Evolutionary conservation across 2,797 vertebrate species (phyloP), one percentile per base, ranked within the genome.

Genomic region (Esox masquinongy): DNA sequence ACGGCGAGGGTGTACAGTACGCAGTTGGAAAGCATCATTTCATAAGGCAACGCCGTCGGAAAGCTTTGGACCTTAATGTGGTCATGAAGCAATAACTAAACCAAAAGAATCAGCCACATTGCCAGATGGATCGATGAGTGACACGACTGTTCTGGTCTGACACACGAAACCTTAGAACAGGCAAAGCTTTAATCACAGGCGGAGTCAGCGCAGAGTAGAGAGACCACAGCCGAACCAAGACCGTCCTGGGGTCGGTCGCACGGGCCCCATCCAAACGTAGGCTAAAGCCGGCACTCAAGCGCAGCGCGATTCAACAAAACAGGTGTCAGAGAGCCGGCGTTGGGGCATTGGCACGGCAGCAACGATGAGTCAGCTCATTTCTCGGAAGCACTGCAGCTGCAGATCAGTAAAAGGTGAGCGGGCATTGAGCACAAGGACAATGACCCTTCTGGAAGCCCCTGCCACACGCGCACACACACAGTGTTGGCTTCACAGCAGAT

Each of bases 301-400:
- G 39, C 39, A 43, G 39, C 39, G 56, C 53, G 76, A 79, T 76
- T 74, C 77, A 84, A 50, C 24, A 70, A 87, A n/a, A 79, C 83
- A 85, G 19, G 70, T 79, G 76, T 76, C 79, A 76, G 74, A 50
- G 29, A 31, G 29, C 29, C 1, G 29, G 29, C 29, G 29, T 1
- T 31, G 29, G 70, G 19, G 70, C 16, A 24, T 56, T 22, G 53
- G n/a, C 53, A 56, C 77, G 79, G 71, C 80, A 47, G 69, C 51
- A 71, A 74, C 73, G 26, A 73, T 84, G 84, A 87, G 71, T 90
- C 88, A 87, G 89, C 87, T 86, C 34, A 72, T 84, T 85, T 74
- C 81, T 78, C 74, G 72, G 68, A 81, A 78, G 84, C 77, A 70
- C 80, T 72, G 76, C 79, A 75, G 78, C 49, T 72, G 76, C 80